Percentiles rank a stretch among this genome's conserved stretches.
Evolutionary conservation across 1,140 invertebrate genomes (phyloP).

Genomic region (Littorina saxatilis): DNA sequence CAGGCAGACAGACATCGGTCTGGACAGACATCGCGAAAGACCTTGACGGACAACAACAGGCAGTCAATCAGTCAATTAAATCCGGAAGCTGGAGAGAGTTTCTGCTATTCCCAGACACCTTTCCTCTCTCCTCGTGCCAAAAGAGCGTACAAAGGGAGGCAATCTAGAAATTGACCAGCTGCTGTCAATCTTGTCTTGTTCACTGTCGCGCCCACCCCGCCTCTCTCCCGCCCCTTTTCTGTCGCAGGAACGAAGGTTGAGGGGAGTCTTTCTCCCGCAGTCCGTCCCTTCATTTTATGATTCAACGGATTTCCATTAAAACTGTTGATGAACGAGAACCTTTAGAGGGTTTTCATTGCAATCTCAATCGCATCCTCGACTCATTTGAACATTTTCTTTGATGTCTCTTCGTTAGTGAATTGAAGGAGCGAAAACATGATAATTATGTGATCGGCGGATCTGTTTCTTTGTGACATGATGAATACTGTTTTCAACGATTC

Average conservation of each 20-base stretch:
- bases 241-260: neutral
- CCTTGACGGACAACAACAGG: neutral
- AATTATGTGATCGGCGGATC: neutral
- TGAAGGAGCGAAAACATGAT: neutral
- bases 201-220: neutral
- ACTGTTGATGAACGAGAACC: neutral
- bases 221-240: conserved; percentile 9
- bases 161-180: conserved; percentile 16
- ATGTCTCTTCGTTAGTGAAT: neutral
- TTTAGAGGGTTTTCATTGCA: neutral
- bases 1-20: too few species aligned
- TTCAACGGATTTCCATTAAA: conserved; percentile 7
- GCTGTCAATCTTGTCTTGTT: neutral
- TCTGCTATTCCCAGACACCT: conserved; percentile 12
- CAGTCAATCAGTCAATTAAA: conserved; percentile 1
- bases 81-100: neutral
- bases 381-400: neutral
- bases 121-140: neutral
- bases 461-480: too few species aligned
- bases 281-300: neutral
- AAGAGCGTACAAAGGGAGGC: neutral
- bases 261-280: neutral
- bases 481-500: too few species aligned
- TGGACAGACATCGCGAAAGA: too few species aligned
- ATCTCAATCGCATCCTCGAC: too few species aligned